Evolutionary conservation across 92 coral and sea anemone genomes (phyloP), one percentile per base, ranked within the genome.

Genomic region (Metridium senile): DNA sequence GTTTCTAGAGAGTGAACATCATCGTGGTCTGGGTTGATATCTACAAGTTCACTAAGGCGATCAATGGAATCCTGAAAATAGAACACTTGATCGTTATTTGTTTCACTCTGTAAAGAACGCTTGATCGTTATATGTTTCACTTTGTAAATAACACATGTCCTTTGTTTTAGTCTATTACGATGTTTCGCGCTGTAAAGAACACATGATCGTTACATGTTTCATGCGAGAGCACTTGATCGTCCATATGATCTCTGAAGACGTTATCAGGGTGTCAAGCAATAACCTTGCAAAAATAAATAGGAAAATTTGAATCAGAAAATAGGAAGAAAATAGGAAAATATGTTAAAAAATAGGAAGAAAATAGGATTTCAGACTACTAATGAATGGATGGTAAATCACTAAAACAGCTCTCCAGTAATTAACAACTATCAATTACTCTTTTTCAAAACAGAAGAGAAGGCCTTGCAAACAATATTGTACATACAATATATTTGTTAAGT

Each of bases 1-100:
- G 74, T 75, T 72, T 94, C 98, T 0, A 33, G 72, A 19, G 77
- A 82, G 26, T 89, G 80, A 33, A 94, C 77, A 49, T 87, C 89
- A 20, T 87, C 86, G 80, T 86, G 81, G 11, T 65, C 74, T 31
- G 93, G 76, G 49, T 61, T 74, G 45, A 91, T 35, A 30, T 91
- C 93, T 26, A 92, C 64, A 1, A 95, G 83, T 47, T 95, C 99
- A 26, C 72, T 61, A 58, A 89, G 76, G 32, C 99, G 81, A 52
- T 87, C 97, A 32, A 82, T 34, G 18, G 92, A 85, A 77, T 92
- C 99, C 98, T 93, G 74, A 1, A 68, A 54, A 54, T 54, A 21
- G 59, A 54, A 54, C 21, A 54, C 23, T 54, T 45, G 51, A 45
- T 45, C 51, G 7, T 45, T 45, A 7, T 7, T 16, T 45, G 51